Base-by-base conservation (phyloP, 2,797 vertebrate species). In the Gymnocypris eckloni region DNA sequence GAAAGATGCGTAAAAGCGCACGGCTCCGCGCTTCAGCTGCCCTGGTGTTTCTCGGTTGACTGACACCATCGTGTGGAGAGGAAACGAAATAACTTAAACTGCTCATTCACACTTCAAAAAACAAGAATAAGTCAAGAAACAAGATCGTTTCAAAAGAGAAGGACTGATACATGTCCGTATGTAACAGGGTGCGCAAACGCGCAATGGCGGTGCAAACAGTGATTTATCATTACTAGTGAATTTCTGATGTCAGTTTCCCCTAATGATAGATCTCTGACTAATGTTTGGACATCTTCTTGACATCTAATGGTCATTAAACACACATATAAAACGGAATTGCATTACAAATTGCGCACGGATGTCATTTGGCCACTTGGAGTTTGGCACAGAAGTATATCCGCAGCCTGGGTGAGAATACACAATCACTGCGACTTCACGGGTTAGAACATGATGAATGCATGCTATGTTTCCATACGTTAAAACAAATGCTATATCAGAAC, bases 1-100 rank as follows among this genome's bases (percentile, higher is more conserved):
- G n/a, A 70, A 11, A 22, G 18, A 59, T 71, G 66, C 75, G 67
- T 79, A 85, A 85, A 70, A 79, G 48, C 83, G 39, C 76, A 59
- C 50, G 66, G n/a, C 28, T 72, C 77, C 41, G 54, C 54, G 54
- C 79, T 56, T 73, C 37, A 43, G 45, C 75, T 73, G 77, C 39
- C 64, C 72, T 59, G 83, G 70, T 22, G 79, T 77, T 85, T 54
- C 45, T 79, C 81, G 83, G 88, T 85, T 85, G 79, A 79, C 76
- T 78, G 81, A 81, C 88, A 83, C 85, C 82, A 86, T 81, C 84
- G 28, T 73, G 88, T 88, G 89, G 84, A 76, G 70, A 81, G 10
- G 22, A 11, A 13, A 41, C 25, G 78, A 43, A 22, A 66, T 48
- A 54, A 71, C 83, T 50, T 22, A 64, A 20, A 39, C 43, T 33